phyloP scores from a whole-genome alignment of 2,888 invertebrate genomes.

The Ornithoptera priamus region DNA sequence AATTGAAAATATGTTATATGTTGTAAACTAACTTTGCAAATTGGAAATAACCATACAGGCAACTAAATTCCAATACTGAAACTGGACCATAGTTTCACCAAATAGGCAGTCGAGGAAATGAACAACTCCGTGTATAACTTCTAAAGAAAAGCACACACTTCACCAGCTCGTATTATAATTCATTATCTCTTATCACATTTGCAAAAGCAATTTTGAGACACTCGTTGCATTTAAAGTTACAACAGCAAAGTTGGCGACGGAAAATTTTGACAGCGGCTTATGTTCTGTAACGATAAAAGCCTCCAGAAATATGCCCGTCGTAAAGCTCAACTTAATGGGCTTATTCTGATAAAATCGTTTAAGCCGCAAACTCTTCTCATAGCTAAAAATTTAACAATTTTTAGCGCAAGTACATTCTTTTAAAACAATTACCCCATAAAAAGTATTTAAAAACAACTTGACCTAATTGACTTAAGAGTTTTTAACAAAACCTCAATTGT shows the following conservation, averaged over 20 bases:
- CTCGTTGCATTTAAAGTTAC: neutral
- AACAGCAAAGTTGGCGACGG: neutral
- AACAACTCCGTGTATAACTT: too few relatives aligned
- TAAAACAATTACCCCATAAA: neutral
- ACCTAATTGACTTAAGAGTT: neutral
- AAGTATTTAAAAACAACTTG: constrained; percentile 1
- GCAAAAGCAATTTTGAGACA: neutral
- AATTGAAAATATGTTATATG: too few relatives aligned
- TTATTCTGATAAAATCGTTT: constrained; percentile 7
- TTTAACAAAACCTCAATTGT: constrained; percentile 1
- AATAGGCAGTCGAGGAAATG: too few relatives aligned
- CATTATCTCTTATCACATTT: neutral
- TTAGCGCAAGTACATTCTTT: neutral
- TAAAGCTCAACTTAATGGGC: constrained; percentile 9
- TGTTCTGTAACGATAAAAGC: constrained; percentile 3
- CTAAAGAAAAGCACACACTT: too few relatives aligned
- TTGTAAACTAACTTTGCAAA: too few relatives aligned
- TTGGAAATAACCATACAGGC: too few relatives aligned
- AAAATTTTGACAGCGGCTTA: neutral
- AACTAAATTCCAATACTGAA: too few relatives aligned
- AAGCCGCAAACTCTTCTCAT: neutral
- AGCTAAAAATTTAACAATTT: neutral
- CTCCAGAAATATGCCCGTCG: neutral
- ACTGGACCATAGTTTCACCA: too few relatives aligned
- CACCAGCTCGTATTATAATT: neutral